Evolutionary conservation across 2,797 vertebrate genomes (phyloP).

Genomic region (Falco concolor): DNA sequence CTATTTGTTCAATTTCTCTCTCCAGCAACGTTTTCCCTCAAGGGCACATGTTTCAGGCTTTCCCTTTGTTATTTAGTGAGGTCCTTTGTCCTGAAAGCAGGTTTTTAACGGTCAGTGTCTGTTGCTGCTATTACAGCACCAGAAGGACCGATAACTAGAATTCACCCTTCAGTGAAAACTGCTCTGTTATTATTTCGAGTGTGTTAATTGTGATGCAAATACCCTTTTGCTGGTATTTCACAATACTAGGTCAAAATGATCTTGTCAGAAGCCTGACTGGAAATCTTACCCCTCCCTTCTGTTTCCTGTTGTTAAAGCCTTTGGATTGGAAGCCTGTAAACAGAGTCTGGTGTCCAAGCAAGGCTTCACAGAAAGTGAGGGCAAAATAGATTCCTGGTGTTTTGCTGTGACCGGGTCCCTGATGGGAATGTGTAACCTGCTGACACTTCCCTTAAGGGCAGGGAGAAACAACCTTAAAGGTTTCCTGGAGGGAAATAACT

Average conservation of each 20-base stretch:
- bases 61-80: conserved; percentile 27
- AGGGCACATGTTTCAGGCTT: conserved; percentile 22
- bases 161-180: conserved; percentile 30
- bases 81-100: conserved; percentile 25
- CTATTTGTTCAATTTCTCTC: conserved; percentile 24
- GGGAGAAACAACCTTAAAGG: neutral
- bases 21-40: conserved; percentile 2
- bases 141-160: conserved; percentile 21
- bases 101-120: conserved; percentile 51
- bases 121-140: neutral
- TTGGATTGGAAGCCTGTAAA: conserved; percentile 55
- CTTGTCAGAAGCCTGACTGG: conserved; percentile 57
- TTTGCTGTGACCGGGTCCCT: conserved; percentile 5
- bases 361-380: conserved; percentile 33
- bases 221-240: conserved; percentile 46
- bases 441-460: neutral
- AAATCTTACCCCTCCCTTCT: conserved; percentile 57
- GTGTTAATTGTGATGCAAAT: conserved; percentile 60
- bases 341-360: conserved; percentile 12
- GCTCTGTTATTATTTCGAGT: conserved; percentile 32
- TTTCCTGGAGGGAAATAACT: conserved; percentile 27
- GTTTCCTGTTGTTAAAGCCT: conserved; percentile 59
- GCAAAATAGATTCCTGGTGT: conserved; percentile 10
- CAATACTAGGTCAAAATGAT: conserved; percentile 42
- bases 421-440: neutral